Evolutionary conservation across 2,113 vertebrate species (phyloP), one percentile per base, ranked within the genome.

Genomic region (Burhinus bistriatus): DNA sequence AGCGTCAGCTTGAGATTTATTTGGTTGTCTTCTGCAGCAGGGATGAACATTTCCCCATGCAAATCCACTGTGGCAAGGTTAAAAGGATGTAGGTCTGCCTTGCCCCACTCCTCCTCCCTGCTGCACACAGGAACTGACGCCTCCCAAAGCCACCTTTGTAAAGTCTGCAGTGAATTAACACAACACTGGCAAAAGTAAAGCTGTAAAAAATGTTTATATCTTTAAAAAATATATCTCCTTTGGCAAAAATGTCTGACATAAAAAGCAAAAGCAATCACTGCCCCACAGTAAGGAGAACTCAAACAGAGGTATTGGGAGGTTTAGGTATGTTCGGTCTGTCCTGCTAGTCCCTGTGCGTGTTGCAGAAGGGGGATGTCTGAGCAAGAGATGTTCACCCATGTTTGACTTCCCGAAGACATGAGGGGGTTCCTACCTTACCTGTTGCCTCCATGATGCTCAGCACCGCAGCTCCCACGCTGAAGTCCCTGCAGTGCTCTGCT

Each of bases 391-490:
- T 57, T 95, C 79, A 62, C 12, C 66, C 21, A 5, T 18, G 30
- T 70, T 45, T 86, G 49, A 47, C 30, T 55, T 87, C 44, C 38
- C n/a, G 26, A 88, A 69, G 40, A 38, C 19, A 49, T 4, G 32
- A 83, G 40, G n/a, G 29, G 7, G 15, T 26, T 76, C 42, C 23
- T 62, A 15, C 15, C 49, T 70, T 54, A 87, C 69, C 38, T 69
- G 32, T 34, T 69, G 36, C 21, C 21, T 76, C 29, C 18, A 10
- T 5, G 52, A 1, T 7, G 44, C 26, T 89, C 81, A 84, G 65
- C 45, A 44, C 7, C 1, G 1, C 45, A 75, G 30, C 38, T 78
- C 78, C 61, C 11, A 29, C 1, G 0, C 19, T 26, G 42, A 22
- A 29, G 44, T 47, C n/a, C 65, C 38, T 64, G 65, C 51, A 55